Evolutionary conservation across 2,113 vertebrate species (phyloP).

Genomic region (Guaruba guarouba): DNA sequence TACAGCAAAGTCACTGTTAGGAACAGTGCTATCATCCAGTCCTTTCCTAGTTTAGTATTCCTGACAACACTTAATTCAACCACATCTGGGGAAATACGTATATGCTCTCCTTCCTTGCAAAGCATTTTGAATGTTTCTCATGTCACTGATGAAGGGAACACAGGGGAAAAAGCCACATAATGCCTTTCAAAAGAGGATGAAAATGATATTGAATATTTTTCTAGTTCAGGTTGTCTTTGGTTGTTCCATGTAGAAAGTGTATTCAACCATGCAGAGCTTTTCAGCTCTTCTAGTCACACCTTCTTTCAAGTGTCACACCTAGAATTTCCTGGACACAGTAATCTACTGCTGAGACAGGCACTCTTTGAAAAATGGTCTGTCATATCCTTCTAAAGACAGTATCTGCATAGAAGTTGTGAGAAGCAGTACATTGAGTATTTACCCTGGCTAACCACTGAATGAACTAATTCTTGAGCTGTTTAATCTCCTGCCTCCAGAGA

Average conservation of each 20-base stretch:
- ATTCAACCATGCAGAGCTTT: neutral
- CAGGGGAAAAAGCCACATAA: neutral
- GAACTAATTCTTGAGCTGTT: neutral
- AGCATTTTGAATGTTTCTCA: neutral
- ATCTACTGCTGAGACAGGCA: neutral
- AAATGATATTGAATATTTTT: neutral
- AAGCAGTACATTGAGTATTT: neutral
- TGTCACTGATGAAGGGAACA: neutral
- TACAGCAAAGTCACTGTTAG: neutral
- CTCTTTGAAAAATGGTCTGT: neutral
- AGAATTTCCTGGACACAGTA: neutral
- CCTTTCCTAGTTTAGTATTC: neutral
- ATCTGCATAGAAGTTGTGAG: neutral
- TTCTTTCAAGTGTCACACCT: neutral
- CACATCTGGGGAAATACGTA: neutral
- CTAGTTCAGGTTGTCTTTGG: neutral
- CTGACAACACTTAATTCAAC: neutral
- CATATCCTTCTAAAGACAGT: neutral
- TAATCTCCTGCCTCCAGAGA: neutral
- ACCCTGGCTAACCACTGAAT: neutral
- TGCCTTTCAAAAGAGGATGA: neutral
- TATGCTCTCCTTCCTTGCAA: neutral
- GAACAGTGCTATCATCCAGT: neutral
- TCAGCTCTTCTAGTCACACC: neutral
- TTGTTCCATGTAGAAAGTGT: neutral